Percentiles rank a stretch among this genome's conserved stretches.
phyloP scores from a whole-genome alignment of 2,113 vertebrate species.

The Chiloscyllium plagiosum region DNA sequence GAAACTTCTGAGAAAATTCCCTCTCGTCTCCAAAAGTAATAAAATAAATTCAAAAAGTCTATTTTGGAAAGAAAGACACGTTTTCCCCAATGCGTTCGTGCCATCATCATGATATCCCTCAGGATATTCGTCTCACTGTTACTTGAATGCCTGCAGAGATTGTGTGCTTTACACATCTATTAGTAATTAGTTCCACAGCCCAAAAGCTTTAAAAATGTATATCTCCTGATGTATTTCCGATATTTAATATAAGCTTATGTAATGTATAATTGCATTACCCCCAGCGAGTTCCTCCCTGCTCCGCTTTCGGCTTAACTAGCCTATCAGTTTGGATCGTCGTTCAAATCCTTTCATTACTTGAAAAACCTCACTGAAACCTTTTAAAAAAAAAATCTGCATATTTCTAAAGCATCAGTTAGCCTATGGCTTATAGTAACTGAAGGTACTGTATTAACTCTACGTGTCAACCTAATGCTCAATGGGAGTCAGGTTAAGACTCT shows the following conservation, averaged over 20 bases:
- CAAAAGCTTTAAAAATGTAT: background rate
- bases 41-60: background rate
- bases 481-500: background rate
- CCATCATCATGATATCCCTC: background rate
- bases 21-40: background rate
- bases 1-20: background rate
- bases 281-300: background rate
- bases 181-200: background rate
- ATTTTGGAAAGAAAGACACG: background rate
- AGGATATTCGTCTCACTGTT: background rate
- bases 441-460: background rate
- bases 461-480: background rate
- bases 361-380: background rate
- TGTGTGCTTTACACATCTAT: background rate
- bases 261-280: background rate
- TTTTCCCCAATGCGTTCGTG: background rate
- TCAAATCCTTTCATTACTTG: background rate
- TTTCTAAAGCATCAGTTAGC: background rate
- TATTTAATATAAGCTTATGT: background rate
- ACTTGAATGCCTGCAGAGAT: background rate
- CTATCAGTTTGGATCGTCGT: background rate
- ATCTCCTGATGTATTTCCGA: background rate
- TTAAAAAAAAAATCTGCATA: background rate
- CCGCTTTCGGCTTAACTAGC: background rate
- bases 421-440: background rate